Evolutionary conservation across 2,113 vertebrate genomes (phyloP).

Genomic region (Leucosticte australis): DNA sequence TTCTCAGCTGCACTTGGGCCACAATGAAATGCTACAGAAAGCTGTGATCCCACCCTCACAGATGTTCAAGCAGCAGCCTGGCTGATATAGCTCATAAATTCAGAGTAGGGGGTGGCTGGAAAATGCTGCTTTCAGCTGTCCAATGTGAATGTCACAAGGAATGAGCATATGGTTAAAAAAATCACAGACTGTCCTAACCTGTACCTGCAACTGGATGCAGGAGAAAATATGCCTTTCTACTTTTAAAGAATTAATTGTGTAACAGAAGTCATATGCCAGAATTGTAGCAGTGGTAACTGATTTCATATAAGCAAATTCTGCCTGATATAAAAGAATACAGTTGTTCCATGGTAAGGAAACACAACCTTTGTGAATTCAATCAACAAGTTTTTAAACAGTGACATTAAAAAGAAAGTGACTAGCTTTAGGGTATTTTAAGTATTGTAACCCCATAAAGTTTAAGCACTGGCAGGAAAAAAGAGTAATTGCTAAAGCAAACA

Average conservation of each 20-base stretch:
- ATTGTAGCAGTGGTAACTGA: neutral
- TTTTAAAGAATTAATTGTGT: neutral
- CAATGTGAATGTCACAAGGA: neutral
- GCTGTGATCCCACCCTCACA: neutral
- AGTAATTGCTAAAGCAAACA: neutral
- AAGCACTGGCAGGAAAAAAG: neutral
- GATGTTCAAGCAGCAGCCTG: neutral
- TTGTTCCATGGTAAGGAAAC: neutral
- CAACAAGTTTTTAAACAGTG: slow-evolving; percentile 17
- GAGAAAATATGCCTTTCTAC: neutral
- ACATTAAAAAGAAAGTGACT: neutral
- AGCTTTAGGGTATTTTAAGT: neutral
- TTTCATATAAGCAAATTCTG: neutral
- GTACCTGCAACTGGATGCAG: neutral
- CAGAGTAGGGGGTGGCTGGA: neutral
- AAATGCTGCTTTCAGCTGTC: neutral
- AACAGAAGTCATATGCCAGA: neutral
- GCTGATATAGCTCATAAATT: neutral
- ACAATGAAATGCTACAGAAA: neutral
- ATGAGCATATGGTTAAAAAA: neutral
- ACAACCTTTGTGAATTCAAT: neutral
- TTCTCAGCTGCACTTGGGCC: neutral
- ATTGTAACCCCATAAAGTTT: neutral
- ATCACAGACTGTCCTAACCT: neutral
- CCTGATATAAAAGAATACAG: neutral